Conservation (phyloP, 2,797 vertebrate genomes). For the Sciurus carolinensis region DNA sequence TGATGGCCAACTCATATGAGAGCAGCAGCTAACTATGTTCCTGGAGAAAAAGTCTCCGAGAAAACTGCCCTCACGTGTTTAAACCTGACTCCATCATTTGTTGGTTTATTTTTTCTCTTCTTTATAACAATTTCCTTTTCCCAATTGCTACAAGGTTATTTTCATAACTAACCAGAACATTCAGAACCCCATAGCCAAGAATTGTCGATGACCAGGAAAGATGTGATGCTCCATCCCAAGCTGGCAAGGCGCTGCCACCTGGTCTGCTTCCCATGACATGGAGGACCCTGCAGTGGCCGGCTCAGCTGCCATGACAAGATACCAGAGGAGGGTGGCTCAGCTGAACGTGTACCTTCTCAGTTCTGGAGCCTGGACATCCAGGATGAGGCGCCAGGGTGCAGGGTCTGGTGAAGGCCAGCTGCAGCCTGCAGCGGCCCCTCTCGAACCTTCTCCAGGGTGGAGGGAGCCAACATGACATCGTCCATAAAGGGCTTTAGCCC, state of each 20-base stretch:
- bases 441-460: too few relatives aligned
- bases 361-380: too few relatives aligned
- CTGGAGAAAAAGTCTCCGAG: neutral
- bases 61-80: neutral
- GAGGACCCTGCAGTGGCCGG: neutral
- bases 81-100: neutral
- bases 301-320: accelerated
- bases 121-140: neutral
- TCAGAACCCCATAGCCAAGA: neutral
- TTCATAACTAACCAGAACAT: neutral
- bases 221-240: accelerated
- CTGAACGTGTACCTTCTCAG: accelerated
- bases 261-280: accelerated
- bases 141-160: neutral
- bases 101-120: neutral
- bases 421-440: accelerated
- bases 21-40: accelerated
- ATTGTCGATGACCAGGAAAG: neutral
- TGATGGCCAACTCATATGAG: neutral
- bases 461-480: too few relatives aligned
- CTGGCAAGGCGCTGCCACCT: too few relatives aligned
- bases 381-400: accelerated
- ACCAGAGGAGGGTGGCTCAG: accelerated
- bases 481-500: accelerated
- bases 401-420: accelerated